Evolutionary conservation across 2,113 vertebrate species (phyloP).

Genomic region (Hassar affinis): DNA sequence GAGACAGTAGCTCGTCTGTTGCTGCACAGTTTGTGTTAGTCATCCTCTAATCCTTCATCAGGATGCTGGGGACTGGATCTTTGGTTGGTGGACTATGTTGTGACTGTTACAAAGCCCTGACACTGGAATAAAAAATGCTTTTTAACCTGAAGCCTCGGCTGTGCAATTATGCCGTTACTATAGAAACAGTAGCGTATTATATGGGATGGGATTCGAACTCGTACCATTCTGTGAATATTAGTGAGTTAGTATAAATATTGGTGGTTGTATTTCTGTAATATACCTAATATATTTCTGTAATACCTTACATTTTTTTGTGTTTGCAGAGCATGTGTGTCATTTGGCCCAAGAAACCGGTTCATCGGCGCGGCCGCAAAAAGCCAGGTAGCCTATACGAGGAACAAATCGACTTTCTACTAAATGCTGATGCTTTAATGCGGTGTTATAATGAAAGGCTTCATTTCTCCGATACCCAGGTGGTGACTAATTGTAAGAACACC

Average conservation of each 20-base stretch:
- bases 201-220: background rate
- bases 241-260: background rate
- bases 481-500: slow-evolving; percentile 96
- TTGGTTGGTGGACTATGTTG: too few relatives aligned
- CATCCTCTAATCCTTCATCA: too few relatives aligned
- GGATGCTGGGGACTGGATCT: too few relatives aligned
- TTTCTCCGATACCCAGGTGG: slow-evolving; percentile 71
- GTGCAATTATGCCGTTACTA: background rate
- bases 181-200: background rate
- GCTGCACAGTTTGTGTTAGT: too few relatives aligned
- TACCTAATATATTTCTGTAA: background rate
- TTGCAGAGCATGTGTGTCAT: slow-evolving; percentile 88
- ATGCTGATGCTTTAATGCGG: background rate
- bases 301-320: background rate
- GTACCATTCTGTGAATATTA: background rate
- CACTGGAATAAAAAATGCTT: background rate
- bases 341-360: slow-evolving; percentile 92
- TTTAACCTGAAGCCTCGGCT: too few relatives aligned
- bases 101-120: background rate
- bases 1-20: too few relatives aligned
- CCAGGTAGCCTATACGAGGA: slow-evolving; percentile 80
- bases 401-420: background rate
- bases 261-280: too few relatives aligned
- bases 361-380: slow-evolving; percentile 96
- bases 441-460: background rate